These are phyloP conservation scores for Agrenia bidenticulata DNA, from an alignment of 2,888 invertebrate species.

Conservation along the genomic window DNA sequence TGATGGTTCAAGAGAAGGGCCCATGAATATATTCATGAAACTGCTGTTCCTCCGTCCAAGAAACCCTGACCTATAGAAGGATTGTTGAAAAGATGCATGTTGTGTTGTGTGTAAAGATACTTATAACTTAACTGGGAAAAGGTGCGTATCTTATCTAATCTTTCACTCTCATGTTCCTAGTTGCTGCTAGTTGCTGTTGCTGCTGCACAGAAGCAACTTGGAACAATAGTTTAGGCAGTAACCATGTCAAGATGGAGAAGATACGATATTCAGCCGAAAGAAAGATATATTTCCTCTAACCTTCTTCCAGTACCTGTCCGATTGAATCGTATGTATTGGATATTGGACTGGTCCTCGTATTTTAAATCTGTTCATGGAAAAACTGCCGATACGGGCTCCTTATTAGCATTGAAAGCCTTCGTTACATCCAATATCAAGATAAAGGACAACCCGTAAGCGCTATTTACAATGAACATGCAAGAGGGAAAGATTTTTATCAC, in stretches of 20 bases:
- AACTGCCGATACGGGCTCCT: neutral
- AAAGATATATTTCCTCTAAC: slow-evolving; percentile 2
- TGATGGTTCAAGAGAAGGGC: too few species aligned
- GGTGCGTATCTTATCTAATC: neutral
- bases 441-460: neutral
- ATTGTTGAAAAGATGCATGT: too few species aligned
- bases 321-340: neutral
- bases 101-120: too few species aligned
- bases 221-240: slow-evolving; percentile 4
- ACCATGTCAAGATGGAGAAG: slow-evolving; percentile 9
- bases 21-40: too few species aligned
- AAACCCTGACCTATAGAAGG: too few species aligned
- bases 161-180: neutral
- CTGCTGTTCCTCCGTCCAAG: too few species aligned
- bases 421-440: neutral
- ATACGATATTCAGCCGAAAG: slow-evolving; percentile 5
- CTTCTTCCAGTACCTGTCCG: neutral
- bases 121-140: neutral
- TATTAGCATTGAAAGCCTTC: neutral
- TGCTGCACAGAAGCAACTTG: slow-evolving; percentile 4
- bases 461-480: too few species aligned
- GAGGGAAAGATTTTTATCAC: too few species aligned
- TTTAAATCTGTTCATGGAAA: neutral
- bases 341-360: neutral
- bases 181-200: too few species aligned